These are phyloP conservation scores for Eira barbara DNA, from an alignment of 2,113 vertebrate species.

Conservation along the genomic window DNA sequence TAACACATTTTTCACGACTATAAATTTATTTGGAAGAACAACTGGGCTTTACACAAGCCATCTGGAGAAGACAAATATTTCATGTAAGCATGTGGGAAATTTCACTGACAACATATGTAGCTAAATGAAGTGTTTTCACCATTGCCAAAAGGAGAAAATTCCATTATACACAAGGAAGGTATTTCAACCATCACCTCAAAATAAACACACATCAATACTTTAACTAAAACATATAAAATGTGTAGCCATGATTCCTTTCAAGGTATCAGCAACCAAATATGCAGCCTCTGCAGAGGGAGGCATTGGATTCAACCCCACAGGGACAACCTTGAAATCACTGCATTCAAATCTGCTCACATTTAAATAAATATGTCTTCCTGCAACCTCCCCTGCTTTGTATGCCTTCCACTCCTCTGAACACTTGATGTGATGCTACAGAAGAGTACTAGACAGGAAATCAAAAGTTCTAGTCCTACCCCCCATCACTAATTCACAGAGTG, in stretches of 20 bases:
- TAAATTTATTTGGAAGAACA: constrained; percentile 57
- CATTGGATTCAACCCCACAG: neutral
- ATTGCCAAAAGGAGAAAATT: constrained; percentile 1
- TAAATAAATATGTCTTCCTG: neutral
- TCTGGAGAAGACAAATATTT: constrained; percentile 59
- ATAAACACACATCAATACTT: constrained; percentile 32
- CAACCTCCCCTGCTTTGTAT: neutral
- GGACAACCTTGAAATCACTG: neutral
- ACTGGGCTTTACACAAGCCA: constrained; percentile 54
- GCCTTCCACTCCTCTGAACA: neutral
- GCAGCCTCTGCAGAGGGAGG: neutral
- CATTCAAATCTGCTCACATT: neutral
- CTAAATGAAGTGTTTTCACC: constrained; percentile 17
- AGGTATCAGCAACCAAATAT: neutral
- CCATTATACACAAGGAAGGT: constrained; percentile 40
- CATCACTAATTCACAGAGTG: neutral
- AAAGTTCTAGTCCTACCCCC: neutral
- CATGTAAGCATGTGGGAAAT: constrained; percentile 35
- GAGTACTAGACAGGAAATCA: neutral
- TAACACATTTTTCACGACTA: constrained; percentile 9
- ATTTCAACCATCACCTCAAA: constrained; percentile 53
- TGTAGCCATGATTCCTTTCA: neutral
- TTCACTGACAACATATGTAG: constrained; percentile 35
- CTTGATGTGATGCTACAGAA: neutral
- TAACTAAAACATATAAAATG: constrained; percentile 3